Conservation (phyloP, 2,113 vertebrate species). For the Alaudala cheleensis region DNA sequence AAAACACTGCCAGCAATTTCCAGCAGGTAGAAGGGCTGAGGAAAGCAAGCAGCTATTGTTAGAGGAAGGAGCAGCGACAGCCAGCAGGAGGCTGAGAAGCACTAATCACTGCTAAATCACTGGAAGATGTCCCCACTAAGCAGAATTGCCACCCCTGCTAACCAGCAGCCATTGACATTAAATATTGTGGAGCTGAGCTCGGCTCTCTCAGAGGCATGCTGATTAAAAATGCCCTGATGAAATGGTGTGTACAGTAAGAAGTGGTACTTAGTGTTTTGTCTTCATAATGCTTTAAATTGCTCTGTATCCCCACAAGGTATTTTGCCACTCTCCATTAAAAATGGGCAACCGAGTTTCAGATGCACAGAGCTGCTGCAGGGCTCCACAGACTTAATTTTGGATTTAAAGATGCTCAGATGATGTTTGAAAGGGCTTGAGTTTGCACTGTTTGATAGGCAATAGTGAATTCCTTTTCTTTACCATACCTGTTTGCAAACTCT, state of each 20-base stretch:
- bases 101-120: conserved; percentile 67
- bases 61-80: not conserved
- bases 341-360: not conserved
- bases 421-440: not conserved
- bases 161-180: conserved; percentile 53
- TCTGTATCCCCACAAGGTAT: conserved; percentile 17
- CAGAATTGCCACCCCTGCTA: conserved; percentile 65
- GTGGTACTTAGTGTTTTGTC: conserved; percentile 52
- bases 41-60: conserved; percentile 25
- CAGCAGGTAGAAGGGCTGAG: not conserved
- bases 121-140: conserved; percentile 61
- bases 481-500: not conserved
- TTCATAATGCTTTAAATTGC: conserved; percentile 48
- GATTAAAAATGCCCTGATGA: conserved; percentile 63
- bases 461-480: not conserved
- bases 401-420: not conserved
- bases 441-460: not conserved
- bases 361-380: not conserved
- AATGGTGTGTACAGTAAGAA: conserved; percentile 52
- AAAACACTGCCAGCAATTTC: not conserved
- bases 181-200: conserved; percentile 48
- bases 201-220: conserved; percentile 31
- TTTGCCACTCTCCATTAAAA: conserved; percentile 47
- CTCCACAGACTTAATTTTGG: not conserved
- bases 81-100: conserved; percentile 46